Evolutionary conservation across 1,140 invertebrate genomes (phyloP), one percentile per base, ranked within the genome.

Genomic region (Ceratina calcarata): DNA sequence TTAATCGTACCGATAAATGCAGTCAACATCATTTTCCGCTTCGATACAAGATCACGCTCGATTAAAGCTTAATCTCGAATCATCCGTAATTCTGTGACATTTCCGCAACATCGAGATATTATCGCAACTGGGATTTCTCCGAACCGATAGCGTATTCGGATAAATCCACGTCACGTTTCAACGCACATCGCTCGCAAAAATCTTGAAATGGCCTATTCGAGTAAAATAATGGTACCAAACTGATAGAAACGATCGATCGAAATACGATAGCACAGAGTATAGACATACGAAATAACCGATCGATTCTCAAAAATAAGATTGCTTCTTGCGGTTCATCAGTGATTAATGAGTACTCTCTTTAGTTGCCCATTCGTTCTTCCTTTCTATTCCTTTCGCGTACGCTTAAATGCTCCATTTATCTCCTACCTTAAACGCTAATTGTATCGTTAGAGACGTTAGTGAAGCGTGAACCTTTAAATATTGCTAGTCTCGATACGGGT

Each of bases 401-500:
- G 78, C 72, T 74, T 85, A 80, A 73, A 82, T 73, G 78, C 58
- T 67, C 27, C 65, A 69, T 69, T 83, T 81, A 74, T 74, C 83
- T 49, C 12, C 81, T 87, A 85, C 51, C 81, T 81, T 87, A 81
- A 82, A 78, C 37, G 58, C 84, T 90, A 89, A 49, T 82, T 89
- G 83, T 89, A 91, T 90, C 86, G 79, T 87, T 89, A 90, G 76
- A 93, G 86, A 92, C 89, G 90, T 93, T 92, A 92, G 90, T 93
- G 89, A 93, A 92, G 91, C 90, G 89, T 92, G 90, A 93, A 91
- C 90, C 87, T 92, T 91, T 92, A 93, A 92, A 92, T 92, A 93
- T 81, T 86, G 91, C 92, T 91, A 93, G 92, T 93, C 91, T 93
- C 91, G 92, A 93, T 90, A 76, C 90, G 85, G 90, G 91, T 93